These are phyloP conservation scores for Mylabris sibirica DNA, from an alignment of 2,888 invertebrate genomes.

Conservation along the genomic window DNA sequence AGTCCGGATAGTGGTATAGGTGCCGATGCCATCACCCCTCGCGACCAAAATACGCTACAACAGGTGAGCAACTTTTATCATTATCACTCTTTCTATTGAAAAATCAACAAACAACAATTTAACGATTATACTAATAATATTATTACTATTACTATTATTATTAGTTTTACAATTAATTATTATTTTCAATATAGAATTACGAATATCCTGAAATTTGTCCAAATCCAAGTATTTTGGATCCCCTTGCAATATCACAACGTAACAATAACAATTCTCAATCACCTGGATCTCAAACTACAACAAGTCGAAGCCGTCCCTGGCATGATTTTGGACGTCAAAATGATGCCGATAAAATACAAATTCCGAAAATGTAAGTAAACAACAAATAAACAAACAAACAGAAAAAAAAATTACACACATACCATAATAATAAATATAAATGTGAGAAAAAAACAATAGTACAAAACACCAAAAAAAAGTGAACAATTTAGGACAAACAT, in stretches of 20 bases:
- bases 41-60: slow-evolving; percentile 88
- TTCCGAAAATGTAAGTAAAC: slow-evolving; percentile 93
- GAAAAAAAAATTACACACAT: background rate
- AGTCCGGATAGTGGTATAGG: slow-evolving; percentile 97
- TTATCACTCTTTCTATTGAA: background rate
- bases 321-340: slow-evolving; percentile 94
- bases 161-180: background rate
- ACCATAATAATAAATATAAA: slow-evolving; percentile 4
- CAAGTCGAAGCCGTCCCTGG: slow-evolving; percentile 85
- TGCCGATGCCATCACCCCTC: slow-evolving; percentile 89
- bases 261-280: slow-evolving; percentile 57
- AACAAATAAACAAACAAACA: background rate
- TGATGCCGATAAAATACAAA: slow-evolving; percentile 95
- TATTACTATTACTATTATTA: background rate
- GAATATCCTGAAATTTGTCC: slow-evolving; percentile 91
- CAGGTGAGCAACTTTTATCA: slow-evolving; percentile 71
- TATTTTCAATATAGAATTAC: slow-evolving; percentile 73
- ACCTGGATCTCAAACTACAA: slow-evolving; percentile 63
- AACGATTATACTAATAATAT: background rate
- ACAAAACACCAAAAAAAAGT: slow-evolving; percentile 42
- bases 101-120: background rate
- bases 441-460: slow-evolving; percentile 2
- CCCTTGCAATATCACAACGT: slow-evolving; percentile 57
- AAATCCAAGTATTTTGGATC: slow-evolving; percentile 58
- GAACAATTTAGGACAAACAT: slow-evolving; percentile 36